Evolutionary conservation across 2,113 vertebrate genomes (phyloP), one percentile per base, ranked within the genome.

Genomic region (Chionis minor): DNA sequence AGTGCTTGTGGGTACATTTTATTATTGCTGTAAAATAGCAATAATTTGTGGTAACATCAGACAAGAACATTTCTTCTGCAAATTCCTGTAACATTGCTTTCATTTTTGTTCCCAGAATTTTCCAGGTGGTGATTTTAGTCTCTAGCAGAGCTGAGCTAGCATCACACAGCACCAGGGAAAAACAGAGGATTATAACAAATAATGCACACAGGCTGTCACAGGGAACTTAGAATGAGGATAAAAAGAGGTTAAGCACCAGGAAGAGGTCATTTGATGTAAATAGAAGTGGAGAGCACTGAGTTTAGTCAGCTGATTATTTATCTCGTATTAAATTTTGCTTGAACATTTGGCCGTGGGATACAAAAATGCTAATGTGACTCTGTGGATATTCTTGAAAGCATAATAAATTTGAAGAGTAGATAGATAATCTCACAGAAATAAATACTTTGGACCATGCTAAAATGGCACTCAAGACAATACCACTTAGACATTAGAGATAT

Each of bases 281-380:
- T 10, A 88, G 56, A 93, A 93, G 47, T 67, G 47, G 52, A 82
- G 6, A 92, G 27, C 61, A 90, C 45, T 83, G 90, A 72, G 42
- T 95, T 93, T 84, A 92, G 85, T 72, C 59, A 90, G 69, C 32
- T 84, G 65, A 87, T 88, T 87, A 87, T 96, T 96, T 95, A 88
- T 92, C 70, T 96, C 42, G 0, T 66, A 81, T 90, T 94, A 84
- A 81, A 79, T 89, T 94, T 94, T 73, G n/a, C 54, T 88, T 83
- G 70, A 92, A 59, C 47, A 74, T 90, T 81, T 62, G 91, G 63
- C 89, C 71, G 28, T 47, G 70, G 79, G 94, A 81, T 71, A 92
- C 69, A 84, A 77, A 96, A 88, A 95, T 72, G 90, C n/a, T 96
- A 91, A 95, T 82, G 70, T 58, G 86, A 84, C 83, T 67, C 90